Evolutionary conservation across 2,113 vertebrate species (phyloP).

Genomic region (Crocuta crocuta): DNA sequence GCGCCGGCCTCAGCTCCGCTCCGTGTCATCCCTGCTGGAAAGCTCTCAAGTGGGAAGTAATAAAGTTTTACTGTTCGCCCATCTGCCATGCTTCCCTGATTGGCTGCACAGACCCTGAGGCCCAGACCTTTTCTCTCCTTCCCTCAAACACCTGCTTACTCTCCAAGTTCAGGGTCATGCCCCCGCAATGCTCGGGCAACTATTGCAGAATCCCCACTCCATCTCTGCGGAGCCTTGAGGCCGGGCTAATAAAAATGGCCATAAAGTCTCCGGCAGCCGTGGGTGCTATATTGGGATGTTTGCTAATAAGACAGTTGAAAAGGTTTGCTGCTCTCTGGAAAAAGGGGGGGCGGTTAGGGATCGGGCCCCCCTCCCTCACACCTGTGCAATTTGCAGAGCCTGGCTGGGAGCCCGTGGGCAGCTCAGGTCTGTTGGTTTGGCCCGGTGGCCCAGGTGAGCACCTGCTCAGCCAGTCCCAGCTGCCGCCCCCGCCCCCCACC

Average conservation of each 20-base stretch:
- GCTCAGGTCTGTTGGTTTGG: too few relatives aligned
- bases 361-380: neutral
- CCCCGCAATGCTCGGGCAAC: neutral
- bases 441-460: neutral
- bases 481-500: accelerated
- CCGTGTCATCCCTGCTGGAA: neutral
- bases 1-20: neutral
- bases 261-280: neutral
- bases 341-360: accelerated
- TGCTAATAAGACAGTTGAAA: conserved; percentile 37
- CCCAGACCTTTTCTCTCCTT: neutral
- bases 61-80: neutral
- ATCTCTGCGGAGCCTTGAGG: neutral
- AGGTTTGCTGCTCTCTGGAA: neutral
- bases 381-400: neutral
- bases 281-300: neutral
- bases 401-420: accelerated
- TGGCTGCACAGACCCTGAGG: neutral
- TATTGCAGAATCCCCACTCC: accelerated
- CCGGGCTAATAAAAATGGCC: neutral
- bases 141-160: neutral
- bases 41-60: conserved; percentile 40
- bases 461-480: neutral
- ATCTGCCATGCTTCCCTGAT: neutral
- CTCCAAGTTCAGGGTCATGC: neutral